Conservation (phyloP, 2,888 invertebrate genomes). For the Microctonus aethiopoides region DNA sequence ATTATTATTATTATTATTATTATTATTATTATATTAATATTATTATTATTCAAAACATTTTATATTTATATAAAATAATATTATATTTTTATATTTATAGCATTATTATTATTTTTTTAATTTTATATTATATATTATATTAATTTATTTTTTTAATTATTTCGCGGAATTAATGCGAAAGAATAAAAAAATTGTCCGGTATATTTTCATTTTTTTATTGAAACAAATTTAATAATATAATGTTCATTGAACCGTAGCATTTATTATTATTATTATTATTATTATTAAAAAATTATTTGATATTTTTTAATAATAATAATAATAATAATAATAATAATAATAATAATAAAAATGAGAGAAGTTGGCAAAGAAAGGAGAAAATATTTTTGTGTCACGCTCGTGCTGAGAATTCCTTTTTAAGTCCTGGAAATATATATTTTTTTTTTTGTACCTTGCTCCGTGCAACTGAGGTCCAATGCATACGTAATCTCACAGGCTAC, state of each 20-base stretch:
- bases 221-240: not conserved
- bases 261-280: not conserved
- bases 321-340: no score
- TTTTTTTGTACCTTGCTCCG: not conserved
- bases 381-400: not conserved
- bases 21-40: no score
- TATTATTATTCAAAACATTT: no score
- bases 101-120: no score
- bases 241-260: not conserved
- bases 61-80: no score
- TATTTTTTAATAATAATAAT: no score
- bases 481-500: slow-evolving; percentile 16
- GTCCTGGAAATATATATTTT: slow-evolving; percentile 12
- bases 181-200: not conserved
- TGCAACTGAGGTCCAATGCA: slow-evolving; percentile 9
- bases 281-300: no score
- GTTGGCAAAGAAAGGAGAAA: not conserved
- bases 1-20: no score
- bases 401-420: slow-evolving; percentile 13
- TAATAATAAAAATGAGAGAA: not conserved
- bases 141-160: no score
- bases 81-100: no score
- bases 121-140: no score
- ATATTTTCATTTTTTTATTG: not conserved
- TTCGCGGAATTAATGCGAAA: no score